phyloP scores from a whole-genome alignment of 2,888 invertebrate genomes.

The Autographa pulchrina region DNA sequence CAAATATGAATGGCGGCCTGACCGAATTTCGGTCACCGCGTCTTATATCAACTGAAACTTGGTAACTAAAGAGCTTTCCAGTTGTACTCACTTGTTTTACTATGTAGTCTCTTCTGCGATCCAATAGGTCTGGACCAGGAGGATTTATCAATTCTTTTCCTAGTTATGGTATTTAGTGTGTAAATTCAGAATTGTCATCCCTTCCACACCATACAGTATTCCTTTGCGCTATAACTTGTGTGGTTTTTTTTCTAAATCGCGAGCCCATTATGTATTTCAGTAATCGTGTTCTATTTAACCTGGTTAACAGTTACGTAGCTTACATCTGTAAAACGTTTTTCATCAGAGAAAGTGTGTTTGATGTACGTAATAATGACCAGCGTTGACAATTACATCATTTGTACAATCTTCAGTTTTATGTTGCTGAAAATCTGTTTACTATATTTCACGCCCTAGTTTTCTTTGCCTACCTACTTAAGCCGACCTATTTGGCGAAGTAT shows the following conservation, averaged over 20 bases:
- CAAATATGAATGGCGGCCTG: conserved; percentile 27
- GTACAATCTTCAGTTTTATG: conserved; percentile 19
- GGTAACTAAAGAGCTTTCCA: too few species aligned
- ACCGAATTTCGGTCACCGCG: not conserved
- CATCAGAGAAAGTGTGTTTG: conserved; percentile 29
- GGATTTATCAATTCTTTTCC: too few species aligned
- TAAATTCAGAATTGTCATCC: too few species aligned
- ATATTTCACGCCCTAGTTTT: not conserved
- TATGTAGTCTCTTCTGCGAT: too few species aligned
- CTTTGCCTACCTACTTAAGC: not conserved
- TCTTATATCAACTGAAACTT: not conserved
- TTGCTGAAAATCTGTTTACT: conserved; percentile 9
- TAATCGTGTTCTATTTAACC: conserved; percentile 51
- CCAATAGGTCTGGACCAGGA: too few species aligned
- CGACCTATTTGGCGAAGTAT: not conserved
- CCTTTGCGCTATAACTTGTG: too few species aligned
- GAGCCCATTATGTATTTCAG: conserved; percentile 35
- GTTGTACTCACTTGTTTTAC: too few species aligned
- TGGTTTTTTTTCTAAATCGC: not conserved
- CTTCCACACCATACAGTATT: not conserved
- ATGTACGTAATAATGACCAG: conserved; percentile 30
- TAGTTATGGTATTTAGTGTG: too few species aligned
- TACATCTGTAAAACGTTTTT: conserved; percentile 36
- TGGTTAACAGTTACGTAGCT: conserved; percentile 28
- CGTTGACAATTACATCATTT: conserved; percentile 21